Conservation (phyloP, 2,797 vertebrate genomes). For the Microctenopoma stevenorrisi region DNA sequence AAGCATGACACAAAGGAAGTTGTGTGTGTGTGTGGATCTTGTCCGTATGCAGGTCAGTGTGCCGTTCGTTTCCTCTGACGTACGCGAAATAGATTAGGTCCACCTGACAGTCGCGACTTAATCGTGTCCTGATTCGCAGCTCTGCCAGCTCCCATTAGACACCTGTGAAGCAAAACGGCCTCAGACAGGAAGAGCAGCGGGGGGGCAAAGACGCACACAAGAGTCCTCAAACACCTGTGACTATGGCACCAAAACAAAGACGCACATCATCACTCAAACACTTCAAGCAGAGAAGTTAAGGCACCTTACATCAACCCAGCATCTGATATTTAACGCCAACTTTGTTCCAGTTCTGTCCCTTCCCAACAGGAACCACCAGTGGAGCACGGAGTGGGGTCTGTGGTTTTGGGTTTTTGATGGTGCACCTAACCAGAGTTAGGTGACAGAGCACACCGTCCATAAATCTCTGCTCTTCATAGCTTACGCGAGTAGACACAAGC, state of each 20-base stretch:
- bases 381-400: constrained; percentile 31
- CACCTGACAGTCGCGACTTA: constrained; percentile 61
- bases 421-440: constrained; percentile 47
- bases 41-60: constrained; percentile 63
- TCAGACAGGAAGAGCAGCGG: constrained; percentile 35
- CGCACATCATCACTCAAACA: neutral
- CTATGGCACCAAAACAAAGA: neutral
- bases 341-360: too few species aligned
- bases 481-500: constrained; percentile 6
- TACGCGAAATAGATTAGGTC: constrained; percentile 58
- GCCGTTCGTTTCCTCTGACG: constrained; percentile 51
- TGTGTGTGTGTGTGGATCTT: constrained; percentile 7
- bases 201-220: constrained; percentile 11
- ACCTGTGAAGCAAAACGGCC: constrained; percentile 46
- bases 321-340: neutral
- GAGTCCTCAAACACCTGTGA: constrained; percentile 43
- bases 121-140: constrained; percentile 51
- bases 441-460: neutral
- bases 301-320: constrained; percentile 2
- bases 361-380: too few species aligned
- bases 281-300: neutral
- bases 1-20: neutral
- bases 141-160: constrained; percentile 72
- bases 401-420: constrained; percentile 39
- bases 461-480: neutral